phyloP scores from a whole-genome alignment of 2,797 vertebrate genomes.

The Platyrinchus mystaceus region DNA sequence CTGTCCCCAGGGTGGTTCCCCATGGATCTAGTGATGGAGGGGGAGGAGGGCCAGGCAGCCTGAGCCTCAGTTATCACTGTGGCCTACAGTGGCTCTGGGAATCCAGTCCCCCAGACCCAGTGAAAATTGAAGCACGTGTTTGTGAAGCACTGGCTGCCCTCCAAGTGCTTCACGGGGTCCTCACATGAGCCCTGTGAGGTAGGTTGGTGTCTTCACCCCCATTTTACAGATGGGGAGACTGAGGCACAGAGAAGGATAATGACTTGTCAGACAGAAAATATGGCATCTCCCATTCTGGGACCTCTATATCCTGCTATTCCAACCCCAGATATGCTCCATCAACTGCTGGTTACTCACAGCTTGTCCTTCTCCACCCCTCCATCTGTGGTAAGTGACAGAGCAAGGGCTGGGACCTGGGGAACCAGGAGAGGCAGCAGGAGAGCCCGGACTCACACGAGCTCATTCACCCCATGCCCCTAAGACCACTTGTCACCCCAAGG shows the following conservation, averaged over 20 bases:
- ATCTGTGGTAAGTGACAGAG: neutral
- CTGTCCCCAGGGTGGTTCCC: neutral
- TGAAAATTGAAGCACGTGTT: neutral
- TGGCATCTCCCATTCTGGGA: neutral
- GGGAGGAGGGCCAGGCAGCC: neutral
- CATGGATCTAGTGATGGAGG: fast-evolving
- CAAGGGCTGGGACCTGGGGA: neutral
- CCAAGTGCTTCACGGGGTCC: neutral
- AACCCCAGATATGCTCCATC: neutral
- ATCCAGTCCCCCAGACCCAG: neutral
- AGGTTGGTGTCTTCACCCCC: neutral
- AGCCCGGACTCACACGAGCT: neutral
- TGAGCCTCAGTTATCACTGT: fast-evolving
- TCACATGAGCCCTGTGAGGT: conserved; percentile 16
- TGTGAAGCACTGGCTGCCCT: neutral
- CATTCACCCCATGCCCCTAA: neutral
- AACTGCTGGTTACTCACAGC: neutral
- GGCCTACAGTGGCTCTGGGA: neutral
- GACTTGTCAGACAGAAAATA: neutral
- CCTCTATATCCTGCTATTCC: neutral
- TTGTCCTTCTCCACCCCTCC: neutral
- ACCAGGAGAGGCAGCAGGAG: neutral
- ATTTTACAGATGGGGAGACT: conserved; percentile 17
- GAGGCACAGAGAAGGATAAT: neutral
- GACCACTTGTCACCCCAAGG: neutral